Evolutionary conservation across 2,113 vertebrate genomes (phyloP), one percentile per base, ranked within the genome.

Genomic region (Sarotherodon lohbergeri): DNA sequence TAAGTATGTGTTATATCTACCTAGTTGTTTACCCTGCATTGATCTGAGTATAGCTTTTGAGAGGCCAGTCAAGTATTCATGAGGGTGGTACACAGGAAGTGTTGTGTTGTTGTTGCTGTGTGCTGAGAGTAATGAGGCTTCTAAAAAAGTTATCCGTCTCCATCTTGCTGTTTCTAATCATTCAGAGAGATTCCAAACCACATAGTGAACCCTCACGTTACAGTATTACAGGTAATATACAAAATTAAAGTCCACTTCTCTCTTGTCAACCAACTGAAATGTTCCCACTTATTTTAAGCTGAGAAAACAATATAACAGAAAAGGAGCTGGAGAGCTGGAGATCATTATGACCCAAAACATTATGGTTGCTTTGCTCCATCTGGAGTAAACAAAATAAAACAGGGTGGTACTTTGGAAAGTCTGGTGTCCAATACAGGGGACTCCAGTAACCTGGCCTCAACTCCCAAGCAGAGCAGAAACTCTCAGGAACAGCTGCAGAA

Each of bases 331-430:
- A 54, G 4, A 13, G 48, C 16, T 50, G 29, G 1, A 10, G 59
- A 66, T 66, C 6, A 5, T 39, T 66, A 36, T 66, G 29, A 34
- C 59, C 9, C 57, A 0, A 61, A 34, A 17, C 14, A 1, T 0
- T 32, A 32, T 0, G 16, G 59, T 63, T 34, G 5, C 59, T 34
- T 63, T 0, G 8, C 29, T 19, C 29, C 59, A 34, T 34, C 59
- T 34, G 16, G 29, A 34, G 59, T 2, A 61, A 61, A 61, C 5
- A 6, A 61, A 34, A 63, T 34, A 19, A 63, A 63, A 63, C 59
- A 34, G 29, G 59, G 16, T 63, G 29, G 29, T 63, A 34, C 2
- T 34, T 61, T 61, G 16, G 59, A 0, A 61, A 34, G 59, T 11
- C 59, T 19, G 5, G 0, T 63, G 14, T 1, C 57, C 1, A 1